Evolutionary conservation across 2,797 vertebrate genomes (phyloP), one percentile per base, ranked within the genome.

Genomic region (Melanotaenia pygmaea): DNA sequence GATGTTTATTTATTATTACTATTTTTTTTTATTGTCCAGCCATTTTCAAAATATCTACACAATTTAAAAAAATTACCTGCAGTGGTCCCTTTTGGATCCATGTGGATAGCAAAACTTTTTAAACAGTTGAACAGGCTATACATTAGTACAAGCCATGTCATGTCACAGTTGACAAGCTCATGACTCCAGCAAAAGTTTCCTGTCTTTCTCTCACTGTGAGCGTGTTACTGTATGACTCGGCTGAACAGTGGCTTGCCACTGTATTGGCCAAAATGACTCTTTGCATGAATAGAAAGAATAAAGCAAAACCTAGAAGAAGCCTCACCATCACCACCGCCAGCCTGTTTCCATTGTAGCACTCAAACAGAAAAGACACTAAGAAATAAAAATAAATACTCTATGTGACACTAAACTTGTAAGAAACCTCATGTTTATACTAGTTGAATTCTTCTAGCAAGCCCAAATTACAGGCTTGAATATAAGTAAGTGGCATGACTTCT

Each of bases 281-380:
- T 70, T 67, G 72, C 50, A 59, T 66, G 71, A 86, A 77, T 43
- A 73, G 34, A 61, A 74, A 80, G 58, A 79, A 28, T 38, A 30
- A 61, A 57, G 70, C 76, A 75, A 88, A 79, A 58, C 75, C 63
- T 28, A 57, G 58, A 40, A 58, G 34, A 84, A 53, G 70, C 69
- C 75, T 69, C 8, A 4, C 45, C 59, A 18, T 73, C 10, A 6
- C 67, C 63, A 67, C 73, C 65, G 59, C 72, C 76, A 74, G 67
- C 72, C 66, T 76, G 65, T 54, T 77, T 70, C 64, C 54, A 73
- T 87, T 74, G 78, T 66, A 54, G 35, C 7, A 30, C 35, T n/a
- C n/a, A 12, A 45, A 71, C 76, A 75, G 69, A 79, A 79, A 81
- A 78, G 65, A 82, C 59, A 60, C 43, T 58, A 59, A 54, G 62